These are phyloP conservation scores for Drosophila nikananu DNA, from an alignment of 1,140 invertebrate species.

Conservation along the genomic window DNA sequence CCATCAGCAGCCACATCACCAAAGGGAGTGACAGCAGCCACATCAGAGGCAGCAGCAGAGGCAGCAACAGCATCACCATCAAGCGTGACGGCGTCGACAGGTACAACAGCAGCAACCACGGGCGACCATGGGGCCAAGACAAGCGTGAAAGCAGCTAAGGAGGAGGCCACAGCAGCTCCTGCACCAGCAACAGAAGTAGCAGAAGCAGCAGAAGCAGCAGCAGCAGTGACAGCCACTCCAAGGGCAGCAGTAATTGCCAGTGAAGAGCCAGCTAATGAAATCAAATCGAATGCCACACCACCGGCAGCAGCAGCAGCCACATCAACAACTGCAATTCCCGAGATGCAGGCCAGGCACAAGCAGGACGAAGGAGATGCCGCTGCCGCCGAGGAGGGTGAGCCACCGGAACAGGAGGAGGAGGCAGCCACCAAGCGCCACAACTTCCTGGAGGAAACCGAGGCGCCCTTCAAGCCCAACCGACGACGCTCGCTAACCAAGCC, in stretches of 20 bases:
- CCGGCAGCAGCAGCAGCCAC: conserved; percentile 1
- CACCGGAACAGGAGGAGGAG: conserved; percentile 5
- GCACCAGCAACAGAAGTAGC: conserved; percentile 19
- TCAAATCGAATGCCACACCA: conserved; percentile 39
- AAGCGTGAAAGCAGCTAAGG: conserved; percentile 31
- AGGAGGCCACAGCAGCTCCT: conserved; percentile 23
- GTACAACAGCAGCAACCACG: conserved; percentile 11
- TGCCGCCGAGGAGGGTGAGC: background rate
- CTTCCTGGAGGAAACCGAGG: conserved; percentile 82
- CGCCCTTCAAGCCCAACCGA: conserved; percentile 84
- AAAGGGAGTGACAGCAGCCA: conserved; percentile 19
- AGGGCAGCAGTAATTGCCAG: conserved; percentile 19
- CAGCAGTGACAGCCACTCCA: conserved; percentile 22
- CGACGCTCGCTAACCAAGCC: conserved; percentile 83
- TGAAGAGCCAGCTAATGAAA: conserved; percentile 36
- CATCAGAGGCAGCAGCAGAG: conserved; percentile 18
- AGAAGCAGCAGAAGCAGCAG: conserved; percentile 13
- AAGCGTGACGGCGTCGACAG: conserved; percentile 31
- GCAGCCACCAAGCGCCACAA: conserved; percentile 68
- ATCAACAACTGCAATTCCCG: conserved; percentile 19
- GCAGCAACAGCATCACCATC: conserved; percentile 16
- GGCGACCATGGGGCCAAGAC: conserved; percentile 13
- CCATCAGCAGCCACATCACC: conserved; percentile 32
- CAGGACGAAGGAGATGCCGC: background rate
- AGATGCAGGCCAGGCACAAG: conserved; percentile 13